Base-by-base conservation (phyloP, 37 sponge, comb jelly and placozoan genomes). In the Dysidea cf. avara region DNA sequence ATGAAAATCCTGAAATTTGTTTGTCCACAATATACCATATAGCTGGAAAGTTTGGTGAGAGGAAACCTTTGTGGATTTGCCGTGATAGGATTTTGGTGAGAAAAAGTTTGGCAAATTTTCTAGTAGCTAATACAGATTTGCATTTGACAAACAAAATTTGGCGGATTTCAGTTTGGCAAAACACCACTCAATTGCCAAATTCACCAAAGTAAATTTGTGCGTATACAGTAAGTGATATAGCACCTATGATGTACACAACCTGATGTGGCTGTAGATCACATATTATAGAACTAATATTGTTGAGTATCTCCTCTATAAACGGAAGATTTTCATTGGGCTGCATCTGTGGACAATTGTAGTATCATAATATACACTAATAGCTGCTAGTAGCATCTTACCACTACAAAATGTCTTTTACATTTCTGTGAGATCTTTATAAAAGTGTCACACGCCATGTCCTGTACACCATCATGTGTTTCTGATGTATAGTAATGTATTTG, bases 381-480 rank as follows among this genome's bases (percentile, higher is more conserved):
- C 5, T 40, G 31, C 37, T 6, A 32, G 3, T 31, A 26, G 34
- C 29, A 2, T 2, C 69, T 31, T 35, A 96, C 97, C 77, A 88
- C 79, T 2, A 98, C 88, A 71, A 98, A 98, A 69, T 98, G 99
- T 38, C 93, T 79, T 16, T 86, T 74, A 64, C 99, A 94, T 51
- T 98, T 98, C 82, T 98, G 99, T 29, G 99, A 92, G 37, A 98
- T 98, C 84, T 98, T 98, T 61, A 98, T 94, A 81, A 98, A 98
- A 6, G 99, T 98, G 56, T 98, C 99, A 70, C 99, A 98, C 0
- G 99, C 95, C 99, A 98, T 98, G 83, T 98, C 99, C 53, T 98
- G 99, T 4, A 98, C 99, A 69, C 99, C 99, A 53, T 94, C 99
- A 56, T 98, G 99, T 31, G 93, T 89, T 58, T 98, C 99, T 89